Percentiles rank a stretch among this genome's conserved stretches.
Evolutionary conservation across 2,113 vertebrate genomes (phyloP).

Genomic region (Podarcis cretensis): DNA sequence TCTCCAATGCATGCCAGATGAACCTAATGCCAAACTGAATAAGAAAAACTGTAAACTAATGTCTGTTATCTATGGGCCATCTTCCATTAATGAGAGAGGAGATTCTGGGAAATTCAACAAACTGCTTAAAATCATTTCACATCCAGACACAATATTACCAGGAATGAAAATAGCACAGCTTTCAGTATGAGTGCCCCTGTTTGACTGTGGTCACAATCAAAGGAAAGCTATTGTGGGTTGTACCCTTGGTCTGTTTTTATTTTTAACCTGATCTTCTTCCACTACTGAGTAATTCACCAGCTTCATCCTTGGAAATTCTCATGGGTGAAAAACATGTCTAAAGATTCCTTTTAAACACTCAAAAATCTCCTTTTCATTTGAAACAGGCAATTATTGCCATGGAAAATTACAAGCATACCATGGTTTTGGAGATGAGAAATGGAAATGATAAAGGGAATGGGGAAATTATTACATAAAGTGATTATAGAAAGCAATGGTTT

Average conservation of each 20-base stretch:
- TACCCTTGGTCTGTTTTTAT: neutral
- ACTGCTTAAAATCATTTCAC: neutral
- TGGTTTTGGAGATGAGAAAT: neutral
- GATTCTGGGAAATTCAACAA: neutral
- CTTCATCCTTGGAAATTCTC: conserved; percentile 7
- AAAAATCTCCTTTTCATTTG: conserved; percentile 2
- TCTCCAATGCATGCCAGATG: neutral
- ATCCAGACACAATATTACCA: neutral
- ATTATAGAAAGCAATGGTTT: neutral
- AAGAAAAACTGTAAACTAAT: rapidly evolving
- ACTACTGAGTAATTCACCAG: neutral
- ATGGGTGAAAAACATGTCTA: conserved; percentile 9
- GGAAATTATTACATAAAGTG: neutral
- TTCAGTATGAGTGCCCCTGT: neutral
- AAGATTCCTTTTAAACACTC: conserved; percentile 9
- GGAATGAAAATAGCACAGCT: neutral
- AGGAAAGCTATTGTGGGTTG: neutral
- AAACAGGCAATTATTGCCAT: conserved; percentile 17
- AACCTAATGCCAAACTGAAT: rapidly evolving
- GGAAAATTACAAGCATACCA: neutral
- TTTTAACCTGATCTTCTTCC: neutral
- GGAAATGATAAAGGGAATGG: neutral
- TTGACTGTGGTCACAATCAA: neutral
- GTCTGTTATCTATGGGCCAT: neutral
- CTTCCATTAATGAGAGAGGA: neutral